Evolutionary conservation across 2,113 vertebrate species (phyloP).

Genomic region (Paratilapia polleni): DNA sequence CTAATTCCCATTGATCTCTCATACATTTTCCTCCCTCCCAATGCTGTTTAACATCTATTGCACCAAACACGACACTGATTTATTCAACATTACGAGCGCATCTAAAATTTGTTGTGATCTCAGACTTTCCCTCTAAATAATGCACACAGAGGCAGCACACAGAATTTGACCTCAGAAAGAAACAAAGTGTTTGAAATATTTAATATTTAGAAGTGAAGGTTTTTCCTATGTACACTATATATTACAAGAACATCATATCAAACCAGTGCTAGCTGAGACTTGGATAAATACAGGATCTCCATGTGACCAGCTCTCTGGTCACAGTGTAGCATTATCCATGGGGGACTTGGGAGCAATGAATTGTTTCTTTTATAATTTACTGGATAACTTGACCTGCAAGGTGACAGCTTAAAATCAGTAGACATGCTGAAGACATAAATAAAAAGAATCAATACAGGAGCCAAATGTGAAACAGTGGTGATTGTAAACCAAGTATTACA

Average conservation of each 20-base stretch:
- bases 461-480: background rate
- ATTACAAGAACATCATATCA: background rate
- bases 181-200: constrained; percentile 26
- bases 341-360: background rate
- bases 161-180: constrained; percentile 35
- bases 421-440: background rate
- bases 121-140: constrained; percentile 51
- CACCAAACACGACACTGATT: constrained; percentile 45
- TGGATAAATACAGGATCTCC: background rate
- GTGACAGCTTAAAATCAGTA: background rate
- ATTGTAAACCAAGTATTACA: constrained; percentile 15
- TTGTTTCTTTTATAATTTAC: background rate
- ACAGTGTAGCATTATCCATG: background rate
- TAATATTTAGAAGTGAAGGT: background rate
- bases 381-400: background rate
- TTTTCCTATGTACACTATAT: background rate
- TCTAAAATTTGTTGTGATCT: constrained; percentile 42
- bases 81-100: constrained; percentile 46
- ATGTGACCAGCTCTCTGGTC: background rate
- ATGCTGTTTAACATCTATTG: constrained; percentile 25
- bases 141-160: constrained; percentile 47
- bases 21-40: background rate
- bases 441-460: background rate
- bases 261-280: background rate
- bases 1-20: constrained; percentile 18